Evolutionary conservation across 2,113 vertebrate genomes (phyloP).

Genomic region (Varanus komodoensis): DNA sequence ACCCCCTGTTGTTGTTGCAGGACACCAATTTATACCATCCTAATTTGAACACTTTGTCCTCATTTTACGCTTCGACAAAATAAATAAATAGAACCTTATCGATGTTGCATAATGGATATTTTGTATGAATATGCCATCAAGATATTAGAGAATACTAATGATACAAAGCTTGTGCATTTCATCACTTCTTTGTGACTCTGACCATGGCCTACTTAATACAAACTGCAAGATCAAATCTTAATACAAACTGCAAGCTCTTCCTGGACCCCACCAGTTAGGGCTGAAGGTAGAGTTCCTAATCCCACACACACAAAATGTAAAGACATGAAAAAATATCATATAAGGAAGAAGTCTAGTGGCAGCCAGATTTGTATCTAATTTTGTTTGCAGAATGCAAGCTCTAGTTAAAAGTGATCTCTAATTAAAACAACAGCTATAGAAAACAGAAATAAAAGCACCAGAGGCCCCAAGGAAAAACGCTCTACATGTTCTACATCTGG

Average conservation of each 20-base stretch:
- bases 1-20: too few species aligned
- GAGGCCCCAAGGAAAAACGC: slow-evolving; percentile 66
- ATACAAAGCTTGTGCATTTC: neutral
- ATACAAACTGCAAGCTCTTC: too few species aligned
- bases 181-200: neutral
- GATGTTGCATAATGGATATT: neutral
- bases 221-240: neutral
- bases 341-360: neutral
- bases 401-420: neutral
- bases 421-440: slow-evolving; percentile 60
- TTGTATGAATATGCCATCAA: neutral
- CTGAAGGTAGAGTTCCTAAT: too few species aligned
- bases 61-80: neutral
- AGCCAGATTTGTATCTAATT: neutral
- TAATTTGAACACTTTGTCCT: neutral
- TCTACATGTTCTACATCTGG: slow-evolving; percentile 82
- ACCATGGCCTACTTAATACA: neutral
- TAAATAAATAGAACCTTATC: neutral
- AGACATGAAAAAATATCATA: neutral
- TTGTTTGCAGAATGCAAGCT: neutral
- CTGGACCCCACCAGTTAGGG: neutral
- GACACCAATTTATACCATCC: too few species aligned
- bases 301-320: neutral
- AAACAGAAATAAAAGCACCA: slow-evolving; percentile 70
- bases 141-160: too few species aligned